phyloP scores from a whole-genome alignment of 2,113 vertebrate genomes.

The Tauraco erythrolophus region DNA sequence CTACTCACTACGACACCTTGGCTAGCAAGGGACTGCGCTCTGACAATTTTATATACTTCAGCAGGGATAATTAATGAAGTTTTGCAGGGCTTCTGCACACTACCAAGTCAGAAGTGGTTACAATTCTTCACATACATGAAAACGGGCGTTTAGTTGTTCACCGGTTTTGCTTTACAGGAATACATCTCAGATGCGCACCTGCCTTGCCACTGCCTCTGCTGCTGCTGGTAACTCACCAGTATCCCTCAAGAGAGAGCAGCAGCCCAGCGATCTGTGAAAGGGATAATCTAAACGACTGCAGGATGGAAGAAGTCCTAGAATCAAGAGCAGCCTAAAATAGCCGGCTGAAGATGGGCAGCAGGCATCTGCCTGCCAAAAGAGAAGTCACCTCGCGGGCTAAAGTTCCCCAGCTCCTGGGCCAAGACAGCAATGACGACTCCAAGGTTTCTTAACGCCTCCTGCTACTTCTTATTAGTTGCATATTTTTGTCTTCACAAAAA shows the following conservation, averaged over 20 bases:
- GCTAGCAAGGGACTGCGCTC: background rate
- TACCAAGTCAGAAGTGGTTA: background rate
- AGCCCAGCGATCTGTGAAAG: background rate
- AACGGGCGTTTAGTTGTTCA: background rate
- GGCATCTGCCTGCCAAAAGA: slow-evolving; percentile 13
- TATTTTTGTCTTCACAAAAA: background rate
- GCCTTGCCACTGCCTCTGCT: background rate
- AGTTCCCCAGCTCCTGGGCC: slow-evolving; percentile 1
- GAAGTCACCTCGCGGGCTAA: background rate
- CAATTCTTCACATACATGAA: background rate
- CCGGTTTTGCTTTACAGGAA: background rate
- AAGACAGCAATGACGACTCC: background rate
- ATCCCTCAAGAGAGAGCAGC: background rate
- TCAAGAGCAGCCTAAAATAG: slow-evolving; percentile 56
- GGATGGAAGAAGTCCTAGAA: slow-evolving; percentile 17
- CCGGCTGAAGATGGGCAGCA: slow-evolving; percentile 27
- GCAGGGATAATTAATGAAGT: background rate
- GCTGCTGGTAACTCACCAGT: background rate
- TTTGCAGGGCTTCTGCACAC: background rate
- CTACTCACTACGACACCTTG: background rate
- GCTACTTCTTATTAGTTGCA: background rate
- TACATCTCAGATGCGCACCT: background rate
- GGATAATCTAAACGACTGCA: background rate
- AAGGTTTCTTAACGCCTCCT: background rate
- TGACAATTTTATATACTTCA: background rate